Base-by-base conservation (phyloP, 2,113 vertebrate genomes). In the Oryzias woworae region DNA sequence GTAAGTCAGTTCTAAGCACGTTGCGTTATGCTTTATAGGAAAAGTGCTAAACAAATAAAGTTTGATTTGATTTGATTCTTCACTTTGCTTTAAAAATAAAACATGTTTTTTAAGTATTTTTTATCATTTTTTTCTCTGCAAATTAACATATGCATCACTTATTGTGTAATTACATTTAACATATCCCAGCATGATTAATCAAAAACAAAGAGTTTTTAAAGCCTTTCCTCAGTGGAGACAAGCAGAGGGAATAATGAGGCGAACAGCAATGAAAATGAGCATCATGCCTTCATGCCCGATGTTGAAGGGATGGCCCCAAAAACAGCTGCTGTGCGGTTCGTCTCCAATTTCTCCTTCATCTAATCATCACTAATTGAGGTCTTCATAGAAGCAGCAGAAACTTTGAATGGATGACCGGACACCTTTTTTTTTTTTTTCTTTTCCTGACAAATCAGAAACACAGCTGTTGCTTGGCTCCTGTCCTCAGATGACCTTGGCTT, bases 361-460 rank as follows among this genome's bases (percentile, higher is more conserved):
- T 81, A 69, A 85, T 85, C 71, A 17, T 4, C 6, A 46, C 75
- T 61, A 78, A 85, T 85, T 83, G 82, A 49, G 22, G 17, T 59
- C 51, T 58, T 83, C 55, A 82, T 80, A 77, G 67, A 68, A 76
- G 60, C 58, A 70, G 52, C 72, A 73, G 71, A 66, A 79, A 83
- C 65, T 76, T 69, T 74, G 52, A 69, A 65, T 42, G 58, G 26
- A 12, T 51, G 67, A 48, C 62, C 23, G 49, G 60, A 58, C 24
- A 64, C 31, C 48, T 55, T 69, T 49, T 26, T 46, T 42, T 56
- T 26, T 14, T 43, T 59, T 44, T 71, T 58, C 17, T 48, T 7
- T 24, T 62, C 31, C 12, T 22, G 24, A 51, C 53, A 12, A 50
- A 56, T 60, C 49, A 18, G 0, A 5, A 63, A 61, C 48, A 54